A percentile compares a stretch with the other conserved stretches of the same genome.
Conservation (phyloP, 2,888 invertebrate genomes). For the Drosophila meridionalis region DNA sequence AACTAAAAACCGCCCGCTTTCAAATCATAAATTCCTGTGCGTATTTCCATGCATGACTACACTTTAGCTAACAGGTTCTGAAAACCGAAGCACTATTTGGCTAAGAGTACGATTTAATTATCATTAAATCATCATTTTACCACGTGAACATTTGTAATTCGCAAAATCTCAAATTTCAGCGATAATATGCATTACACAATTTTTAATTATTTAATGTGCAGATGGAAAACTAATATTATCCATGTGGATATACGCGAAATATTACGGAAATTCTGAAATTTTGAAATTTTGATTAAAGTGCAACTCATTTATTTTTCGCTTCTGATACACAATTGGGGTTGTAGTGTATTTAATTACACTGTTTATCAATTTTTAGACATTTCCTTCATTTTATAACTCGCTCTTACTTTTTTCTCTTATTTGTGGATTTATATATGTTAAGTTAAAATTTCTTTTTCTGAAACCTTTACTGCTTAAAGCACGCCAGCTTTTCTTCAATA, state of each 20-base stretch:
- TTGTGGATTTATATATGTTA: no score
- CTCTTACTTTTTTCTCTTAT: no score
- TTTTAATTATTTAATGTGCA: neutral
- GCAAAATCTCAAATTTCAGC: constrained; percentile 10
- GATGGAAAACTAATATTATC: no score
- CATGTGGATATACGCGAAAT: no score
- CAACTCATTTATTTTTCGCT: no score
- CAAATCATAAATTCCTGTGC: constrained; percentile 21
- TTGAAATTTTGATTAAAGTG: neutral
- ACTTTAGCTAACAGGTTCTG: constrained; percentile 7
- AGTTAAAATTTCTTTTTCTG: neutral
- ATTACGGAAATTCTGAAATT: neutral
- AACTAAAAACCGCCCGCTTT: constrained; percentile 8
- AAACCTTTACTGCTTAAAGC: neutral
- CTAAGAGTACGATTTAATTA: neutral
- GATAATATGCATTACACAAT: no score
- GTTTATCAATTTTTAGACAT: no score
- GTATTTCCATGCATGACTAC: constrained; percentile 17
- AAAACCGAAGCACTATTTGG: constrained; percentile 3
- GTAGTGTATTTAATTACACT: no score
- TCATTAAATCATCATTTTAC: constrained; percentile 12
- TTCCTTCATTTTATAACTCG: no score
- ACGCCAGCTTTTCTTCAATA: neutral
- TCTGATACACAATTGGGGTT: no score
- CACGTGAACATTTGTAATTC: constrained; percentile 36